These are phyloP conservation scores for Riparia riparia DNA, from an alignment of 2,113 vertebrate genomes.

Conservation along the genomic window DNA sequence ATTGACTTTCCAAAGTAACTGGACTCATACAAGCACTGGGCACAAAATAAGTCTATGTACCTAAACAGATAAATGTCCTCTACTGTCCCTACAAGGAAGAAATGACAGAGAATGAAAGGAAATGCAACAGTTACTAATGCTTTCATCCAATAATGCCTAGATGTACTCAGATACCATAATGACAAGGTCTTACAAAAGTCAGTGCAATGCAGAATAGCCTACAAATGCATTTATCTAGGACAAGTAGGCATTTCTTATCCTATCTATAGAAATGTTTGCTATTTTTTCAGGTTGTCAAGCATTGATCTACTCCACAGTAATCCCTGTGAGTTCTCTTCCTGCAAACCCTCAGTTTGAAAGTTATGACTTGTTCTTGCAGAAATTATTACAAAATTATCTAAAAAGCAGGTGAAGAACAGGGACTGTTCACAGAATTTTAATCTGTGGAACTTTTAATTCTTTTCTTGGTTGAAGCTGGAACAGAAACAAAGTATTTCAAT, in stretches of 20 bases:
- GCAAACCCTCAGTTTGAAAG: not conserved
- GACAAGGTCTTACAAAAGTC: not conserved
- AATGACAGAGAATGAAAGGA: not conserved
- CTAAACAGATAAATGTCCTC: not conserved
- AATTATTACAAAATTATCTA: not conserved
- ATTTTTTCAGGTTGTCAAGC: not conserved
- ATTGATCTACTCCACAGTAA: not conserved
- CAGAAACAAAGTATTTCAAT: not conserved
- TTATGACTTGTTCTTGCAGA: not conserved
- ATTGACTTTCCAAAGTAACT: not conserved
- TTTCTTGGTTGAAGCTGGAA: not conserved
- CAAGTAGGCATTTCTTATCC: not conserved
- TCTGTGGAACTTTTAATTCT: not conserved
- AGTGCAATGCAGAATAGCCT: not conserved
- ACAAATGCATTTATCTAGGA: not conserved
- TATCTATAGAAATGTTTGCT: not conserved
- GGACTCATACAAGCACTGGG: not conserved
- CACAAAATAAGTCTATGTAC: rapidly evolving
- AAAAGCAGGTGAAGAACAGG: not conserved
- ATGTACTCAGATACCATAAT: not conserved
- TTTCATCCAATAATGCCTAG: not conserved
- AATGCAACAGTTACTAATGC: not conserved
- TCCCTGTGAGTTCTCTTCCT: not conserved
- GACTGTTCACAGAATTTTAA: not conserved
- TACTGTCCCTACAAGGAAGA: not conserved